These are phyloP conservation scores for Crotalus viridis DNA, from an alignment of 2,113 vertebrate species.

Conservation along the genomic window DNA sequence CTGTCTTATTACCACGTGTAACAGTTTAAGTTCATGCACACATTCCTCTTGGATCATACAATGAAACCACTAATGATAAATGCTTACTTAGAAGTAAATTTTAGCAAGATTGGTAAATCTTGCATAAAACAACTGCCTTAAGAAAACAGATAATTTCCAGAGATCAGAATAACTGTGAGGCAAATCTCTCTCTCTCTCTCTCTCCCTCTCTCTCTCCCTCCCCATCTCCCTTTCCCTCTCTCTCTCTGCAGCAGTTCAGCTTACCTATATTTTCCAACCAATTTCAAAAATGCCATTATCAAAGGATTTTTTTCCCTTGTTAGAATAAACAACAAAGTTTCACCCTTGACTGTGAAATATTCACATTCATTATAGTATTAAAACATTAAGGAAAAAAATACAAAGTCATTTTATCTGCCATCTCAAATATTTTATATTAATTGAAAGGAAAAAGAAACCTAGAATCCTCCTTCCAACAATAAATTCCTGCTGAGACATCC, in stretches of 20 bases:
- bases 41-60: neutral
- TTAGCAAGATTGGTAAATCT: neutral
- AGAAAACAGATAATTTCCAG: neutral
- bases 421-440: neutral
- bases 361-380: neutral
- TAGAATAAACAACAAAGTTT: neutral
- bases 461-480: neutral
- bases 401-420: neutral
- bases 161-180: neutral
- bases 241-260: too few relatives aligned
- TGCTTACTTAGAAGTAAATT: neutral
- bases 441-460: neutral
- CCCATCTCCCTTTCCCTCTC: too few relatives aligned
- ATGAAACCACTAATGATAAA: neutral
- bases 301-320: neutral
- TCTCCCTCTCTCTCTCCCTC: too few relatives aligned
- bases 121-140: neutral
- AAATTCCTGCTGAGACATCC: neutral
- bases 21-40: conserved; percentile 25
- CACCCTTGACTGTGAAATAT: neutral
- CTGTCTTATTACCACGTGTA: neutral
- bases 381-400: neutral
- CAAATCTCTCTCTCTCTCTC: neutral
- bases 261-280: neutral
- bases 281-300: neutral